Evolutionary conservation across 2,888 invertebrate genomes (phyloP).

Genomic region (Theodoxus fluviatilis): DNA sequence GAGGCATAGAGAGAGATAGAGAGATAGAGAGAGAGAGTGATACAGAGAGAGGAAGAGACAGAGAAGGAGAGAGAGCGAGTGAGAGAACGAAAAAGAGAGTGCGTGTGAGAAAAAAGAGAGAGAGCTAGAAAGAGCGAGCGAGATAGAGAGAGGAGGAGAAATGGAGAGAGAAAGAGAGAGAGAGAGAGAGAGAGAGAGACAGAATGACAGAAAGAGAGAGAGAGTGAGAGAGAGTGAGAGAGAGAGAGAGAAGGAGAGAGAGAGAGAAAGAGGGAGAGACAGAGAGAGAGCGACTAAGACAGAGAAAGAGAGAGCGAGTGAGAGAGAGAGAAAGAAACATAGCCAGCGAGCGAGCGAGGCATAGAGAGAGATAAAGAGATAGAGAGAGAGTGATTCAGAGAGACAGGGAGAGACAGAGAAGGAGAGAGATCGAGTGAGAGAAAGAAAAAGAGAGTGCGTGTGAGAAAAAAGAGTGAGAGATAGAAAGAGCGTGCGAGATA

Average conservation of each 20-base stretch:
- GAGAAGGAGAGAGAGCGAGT: too few species aligned
- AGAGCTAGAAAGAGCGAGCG: neutral
- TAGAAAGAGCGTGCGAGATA: too few species aligned
- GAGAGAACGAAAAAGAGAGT: neutral
- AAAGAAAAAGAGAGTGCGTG: neutral
- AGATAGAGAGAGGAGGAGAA: neutral
- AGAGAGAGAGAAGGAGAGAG: conserved; percentile 23
- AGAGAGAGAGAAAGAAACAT: too few species aligned
- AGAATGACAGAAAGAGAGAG: neutral
- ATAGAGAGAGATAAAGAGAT: too few species aligned
- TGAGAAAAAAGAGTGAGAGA: too few species aligned
- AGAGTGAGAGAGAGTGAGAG: conserved; percentile 9
- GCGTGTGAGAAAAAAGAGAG: neutral
- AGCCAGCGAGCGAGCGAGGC: too few species aligned
- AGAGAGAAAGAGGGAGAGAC: conserved; percentile 23
- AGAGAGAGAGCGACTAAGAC: conserved; percentile 17
- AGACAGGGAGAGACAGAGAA: neutral
- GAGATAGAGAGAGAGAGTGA: neutral
- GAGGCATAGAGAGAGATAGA: conserved; percentile 15
- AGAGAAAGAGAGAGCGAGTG: neutral
- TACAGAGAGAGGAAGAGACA: neutral
- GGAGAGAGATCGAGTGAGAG: neutral
- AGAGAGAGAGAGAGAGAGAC: neutral
- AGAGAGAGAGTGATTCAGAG: too few species aligned
- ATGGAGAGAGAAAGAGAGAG: neutral